Evolutionary conservation across 1,140 invertebrate genomes (phyloP).

Genomic region (Colletes gigas): DNA sequence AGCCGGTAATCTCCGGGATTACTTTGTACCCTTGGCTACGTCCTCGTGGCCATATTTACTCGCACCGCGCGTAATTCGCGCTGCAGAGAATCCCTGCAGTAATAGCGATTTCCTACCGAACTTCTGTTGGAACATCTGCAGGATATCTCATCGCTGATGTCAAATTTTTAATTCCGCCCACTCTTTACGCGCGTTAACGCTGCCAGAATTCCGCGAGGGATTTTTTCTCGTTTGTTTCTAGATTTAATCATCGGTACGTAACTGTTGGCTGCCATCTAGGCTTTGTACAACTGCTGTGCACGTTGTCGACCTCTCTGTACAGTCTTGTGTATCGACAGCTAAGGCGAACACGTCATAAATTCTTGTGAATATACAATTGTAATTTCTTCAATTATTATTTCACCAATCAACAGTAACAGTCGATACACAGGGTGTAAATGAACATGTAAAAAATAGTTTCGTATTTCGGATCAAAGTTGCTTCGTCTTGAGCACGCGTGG

Average conservation of each 20-base stretch:
- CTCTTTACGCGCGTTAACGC: not conserved
- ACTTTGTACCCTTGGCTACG: conserved; percentile 72
- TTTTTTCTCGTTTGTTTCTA: too few relatives aligned
- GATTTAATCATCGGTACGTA: not conserved
- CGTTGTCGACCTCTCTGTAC: too few relatives aligned
- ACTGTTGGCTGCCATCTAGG: too few relatives aligned
- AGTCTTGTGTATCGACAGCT: too few relatives aligned
- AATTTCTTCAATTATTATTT: too few relatives aligned
- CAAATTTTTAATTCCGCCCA: conserved; percentile 49
- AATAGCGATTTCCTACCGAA: conserved; percentile 62
- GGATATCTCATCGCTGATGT: conserved; percentile 57
- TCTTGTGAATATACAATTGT: too few relatives aligned
- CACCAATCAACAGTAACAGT: too few relatives aligned
- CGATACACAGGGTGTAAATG: not conserved
- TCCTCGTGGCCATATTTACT: conserved; percentile 73
- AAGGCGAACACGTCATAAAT: too few relatives aligned
- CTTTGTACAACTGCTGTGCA: too few relatives aligned
- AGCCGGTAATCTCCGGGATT: conserved; percentile 81
- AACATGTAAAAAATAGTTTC: not conserved
- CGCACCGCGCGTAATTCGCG: conserved; percentile 68
- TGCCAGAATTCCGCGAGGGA: not conserved
- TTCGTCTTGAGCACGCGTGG: too few relatives aligned
- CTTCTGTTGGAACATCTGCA: conserved; percentile 63
- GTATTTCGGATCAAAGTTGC: too few relatives aligned
- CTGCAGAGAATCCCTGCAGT: conserved; percentile 64